Base-by-base conservation (phyloP, 2,113 vertebrate genomes). In the Gymnobelideus leadbeateri region DNA sequence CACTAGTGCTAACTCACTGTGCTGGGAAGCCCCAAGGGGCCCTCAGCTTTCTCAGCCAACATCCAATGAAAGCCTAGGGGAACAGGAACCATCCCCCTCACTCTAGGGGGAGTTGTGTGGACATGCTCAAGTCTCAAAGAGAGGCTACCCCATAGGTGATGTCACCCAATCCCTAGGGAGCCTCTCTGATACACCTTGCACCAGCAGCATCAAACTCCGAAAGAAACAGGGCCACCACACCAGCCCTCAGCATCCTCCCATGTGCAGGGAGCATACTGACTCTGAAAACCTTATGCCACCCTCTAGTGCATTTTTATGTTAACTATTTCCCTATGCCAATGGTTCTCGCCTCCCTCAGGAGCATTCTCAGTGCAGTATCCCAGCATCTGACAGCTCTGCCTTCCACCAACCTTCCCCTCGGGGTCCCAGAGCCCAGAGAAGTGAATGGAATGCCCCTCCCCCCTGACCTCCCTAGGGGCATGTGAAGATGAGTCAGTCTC, bases 191-290 rank as follows among this genome's bases (percentile, higher is more conserved):
- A 28, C 26, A 26, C 55, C 8, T 57, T 57, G 31, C 1, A 0
- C 16, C 68, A n/a, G 16, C 16, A 23, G 7, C 5, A 10, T 43
- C 68, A 0, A 1, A 61, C 57, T 12, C 3, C 0, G 8, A 28
- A 8, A 61, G 57, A 61, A 84, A 6, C n/a, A 68, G 28, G 57
- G 26, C 12, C 12, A 16, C 61, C 37, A 14, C 37, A 14, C n/a
- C 16, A 2, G 4, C 2, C n/a, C 68, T 0, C 16, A 77, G 37
- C 37, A n/a, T 12, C 47, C 47, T 49, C 68, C 16, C 1, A 37
- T 14, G 12, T n/a, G 68, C 68, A 77, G 68, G 37, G 5, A 77
- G 68, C 68, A 77, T 1, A n/a, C 3, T 21, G 37, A 43, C 68
- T 84, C 7, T 6, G 61, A 68, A 16, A 77, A 68, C 11, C 61